Evolutionary conservation across 37 sponge, comb jelly and placozoan species (phyloP), one percentile per base, ranked within the genome.

Genomic region (Spongilla lacustris): DNA sequence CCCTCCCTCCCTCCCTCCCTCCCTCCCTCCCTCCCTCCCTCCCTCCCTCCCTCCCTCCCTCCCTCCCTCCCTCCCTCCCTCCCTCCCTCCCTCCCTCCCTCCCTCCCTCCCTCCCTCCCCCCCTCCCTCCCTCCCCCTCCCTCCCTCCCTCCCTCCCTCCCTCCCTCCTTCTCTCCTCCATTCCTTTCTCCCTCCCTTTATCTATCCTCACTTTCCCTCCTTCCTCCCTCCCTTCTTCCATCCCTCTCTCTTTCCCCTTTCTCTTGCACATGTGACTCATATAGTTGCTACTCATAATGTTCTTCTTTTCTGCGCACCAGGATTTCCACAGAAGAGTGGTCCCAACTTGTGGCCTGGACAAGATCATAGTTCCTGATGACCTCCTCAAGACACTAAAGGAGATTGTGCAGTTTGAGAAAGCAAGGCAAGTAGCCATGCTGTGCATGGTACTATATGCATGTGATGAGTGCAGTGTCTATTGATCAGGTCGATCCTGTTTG

Each of bases 391-490:
- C 76, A 9, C 71, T 95, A 58, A 81, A 41, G n/a, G 92, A 95
- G 70, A 91, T 95, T 38, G 88, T 95, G 24, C 85, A 91, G 77
- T 94, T 90, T 89, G 92, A 94, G 79, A 94, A 94, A 76, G 95
- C 95, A 25, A 84, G 94, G 92, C 87, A n/a, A n/a, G 71, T 66
- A 26, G 6, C 1, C 13, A 2, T 19, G 37, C 2, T 23, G 11
- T 69, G 31, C 10, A 1, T 14, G 0, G 38, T 8, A 25, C 26
- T 25, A 25, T 10, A 35, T 77, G 67, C 37, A 69, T 35, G 35
- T 31, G 35, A 36, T 69, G 70, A 67, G 35, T 2, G 4, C 19
- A 33, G 69, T 68, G 21, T 81, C 30, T 10, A 67, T 32, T 26
- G 11, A 28, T 30, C 74, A 92, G 93, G 83, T 85, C 92, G 14